Evolutionary conservation across 2,797 vertebrate genomes (phyloP).

Genomic region (Manis javanica): DNA sequence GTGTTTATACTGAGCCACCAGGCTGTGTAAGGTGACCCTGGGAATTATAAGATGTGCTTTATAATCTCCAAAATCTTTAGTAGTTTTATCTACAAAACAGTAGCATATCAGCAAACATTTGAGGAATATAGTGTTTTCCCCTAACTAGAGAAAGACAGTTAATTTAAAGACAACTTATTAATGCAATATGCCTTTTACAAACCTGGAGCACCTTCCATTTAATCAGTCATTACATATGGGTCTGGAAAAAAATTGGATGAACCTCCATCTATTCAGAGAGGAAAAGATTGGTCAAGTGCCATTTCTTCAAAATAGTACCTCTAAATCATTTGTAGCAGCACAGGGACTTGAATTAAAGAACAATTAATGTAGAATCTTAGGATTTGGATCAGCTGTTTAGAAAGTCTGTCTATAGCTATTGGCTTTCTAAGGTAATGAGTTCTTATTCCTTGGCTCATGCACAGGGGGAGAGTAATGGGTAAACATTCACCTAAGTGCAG

Average conservation of each 20-base stretch:
- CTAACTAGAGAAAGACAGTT: background rate
- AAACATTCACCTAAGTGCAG: background rate
- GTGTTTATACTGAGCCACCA: background rate
- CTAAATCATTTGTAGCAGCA: background rate
- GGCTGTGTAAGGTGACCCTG: background rate
- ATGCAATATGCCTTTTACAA: conserved; percentile 37
- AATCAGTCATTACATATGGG: background rate
- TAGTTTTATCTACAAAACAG: background rate
- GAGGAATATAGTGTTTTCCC: background rate
- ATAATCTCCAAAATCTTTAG: conserved; percentile 11
- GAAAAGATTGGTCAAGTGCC: background rate
- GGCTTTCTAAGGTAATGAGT: background rate
- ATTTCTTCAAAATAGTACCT: conserved; percentile 51
- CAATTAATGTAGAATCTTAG: conserved; percentile 10
- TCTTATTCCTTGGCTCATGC: background rate
- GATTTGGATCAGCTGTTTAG: background rate
- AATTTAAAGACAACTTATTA: background rate
- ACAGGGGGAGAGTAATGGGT: background rate
- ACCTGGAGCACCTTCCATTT: background rate
- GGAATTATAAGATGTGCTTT: background rate
- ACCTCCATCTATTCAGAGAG: background rate
- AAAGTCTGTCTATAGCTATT: background rate
- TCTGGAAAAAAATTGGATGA: background rate
- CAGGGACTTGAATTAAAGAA: background rate
- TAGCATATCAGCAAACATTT: background rate